A percentile compares a stretch with the other conserved stretches of the same genome.
phyloP scores from a whole-genome alignment of 1,140 invertebrate genomes.

The Teleogryllus occipitalis region DNA sequence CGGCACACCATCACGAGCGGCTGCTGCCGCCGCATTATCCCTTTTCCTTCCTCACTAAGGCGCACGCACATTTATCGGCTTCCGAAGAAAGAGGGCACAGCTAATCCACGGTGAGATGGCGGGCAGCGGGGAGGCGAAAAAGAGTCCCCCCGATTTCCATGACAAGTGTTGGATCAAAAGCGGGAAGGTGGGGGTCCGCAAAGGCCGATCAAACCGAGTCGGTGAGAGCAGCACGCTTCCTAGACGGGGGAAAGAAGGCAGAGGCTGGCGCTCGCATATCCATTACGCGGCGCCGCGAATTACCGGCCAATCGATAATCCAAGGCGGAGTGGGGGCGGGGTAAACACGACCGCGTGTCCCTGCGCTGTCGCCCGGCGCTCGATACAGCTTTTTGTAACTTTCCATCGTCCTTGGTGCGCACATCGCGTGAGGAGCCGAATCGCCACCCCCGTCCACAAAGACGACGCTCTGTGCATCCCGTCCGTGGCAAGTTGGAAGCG shows the following conservation, averaged over 20 bases:
- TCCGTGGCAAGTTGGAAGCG: not conserved
- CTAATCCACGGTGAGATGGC: too few species aligned
- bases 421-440: not conserved
- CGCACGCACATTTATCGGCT: too few species aligned
- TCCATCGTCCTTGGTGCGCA: not conserved
- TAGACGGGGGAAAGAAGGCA: not conserved
- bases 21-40: too few species aligned
- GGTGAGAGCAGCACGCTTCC: too few species aligned
- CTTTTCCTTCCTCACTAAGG: too few species aligned
- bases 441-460: not conserved
- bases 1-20: too few species aligned
- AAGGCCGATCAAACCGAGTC: too few species aligned
- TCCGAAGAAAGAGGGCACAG: too few species aligned
- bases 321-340: not conserved
- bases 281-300: not conserved
- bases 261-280: not conserved
- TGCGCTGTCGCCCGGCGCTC: not conserved
- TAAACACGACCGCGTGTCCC: not conserved
- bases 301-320: not conserved
- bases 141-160: too few species aligned
- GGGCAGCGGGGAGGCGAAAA: too few species aligned
- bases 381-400: not conserved
- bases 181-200: too few species aligned
- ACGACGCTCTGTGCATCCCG: not conserved
- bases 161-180: too few species aligned